Base-by-base conservation (phyloP, 2,113 vertebrate genomes). In the Gambusia affinis region DNA sequence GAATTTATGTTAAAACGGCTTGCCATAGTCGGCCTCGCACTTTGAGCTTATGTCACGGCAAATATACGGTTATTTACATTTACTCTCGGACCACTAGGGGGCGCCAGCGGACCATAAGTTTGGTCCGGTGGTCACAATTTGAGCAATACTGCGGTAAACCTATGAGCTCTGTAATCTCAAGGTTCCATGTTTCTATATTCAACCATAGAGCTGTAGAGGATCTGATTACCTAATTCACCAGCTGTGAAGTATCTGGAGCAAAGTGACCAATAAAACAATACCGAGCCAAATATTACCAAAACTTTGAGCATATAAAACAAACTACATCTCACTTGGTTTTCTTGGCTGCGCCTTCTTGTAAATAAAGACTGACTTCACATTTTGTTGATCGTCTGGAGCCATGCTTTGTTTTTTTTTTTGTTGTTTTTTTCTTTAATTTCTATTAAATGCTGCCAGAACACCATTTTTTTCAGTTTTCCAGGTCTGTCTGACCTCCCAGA, bases 291-390 rank as follows among this genome's bases (percentile, higher is more conserved):
- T 68, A 44, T 0, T 14, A 0, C 42, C 24, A 37, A n/a, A 37
- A 15, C 39, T 51, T 62, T 68, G 35, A 75, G 57, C 60, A 68
- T 31, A 68, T 68, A 47, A 68, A 69, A 69, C 30, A 69, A 57
- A 57, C 30, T 54, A 62, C 37, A 67, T 67, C 67, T 68, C 73
- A 75, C 37, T 4, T 24, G 19, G 66, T 62, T 76, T 60, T 29
- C n/a, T 76, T 77, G 66, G 60, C 47, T 1, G 61, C 44, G 33
- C 33, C 60, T 44, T 67, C 72, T 74, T 73, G 30, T 80, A 80
- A 74, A 80, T 28, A 30, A 69, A 74, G 66, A 29, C 27, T 17
- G 72, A 79, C 70, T 68, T 79, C 64, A 63, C 64, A 60, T 74
- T 70, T 74, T 47, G 66, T 74, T 31, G 33, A 1, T 31, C 8